These are phyloP conservation scores for Heteromurus nitidus DNA, from an alignment of 2,888 invertebrate species.

Conservation along the genomic window DNA sequence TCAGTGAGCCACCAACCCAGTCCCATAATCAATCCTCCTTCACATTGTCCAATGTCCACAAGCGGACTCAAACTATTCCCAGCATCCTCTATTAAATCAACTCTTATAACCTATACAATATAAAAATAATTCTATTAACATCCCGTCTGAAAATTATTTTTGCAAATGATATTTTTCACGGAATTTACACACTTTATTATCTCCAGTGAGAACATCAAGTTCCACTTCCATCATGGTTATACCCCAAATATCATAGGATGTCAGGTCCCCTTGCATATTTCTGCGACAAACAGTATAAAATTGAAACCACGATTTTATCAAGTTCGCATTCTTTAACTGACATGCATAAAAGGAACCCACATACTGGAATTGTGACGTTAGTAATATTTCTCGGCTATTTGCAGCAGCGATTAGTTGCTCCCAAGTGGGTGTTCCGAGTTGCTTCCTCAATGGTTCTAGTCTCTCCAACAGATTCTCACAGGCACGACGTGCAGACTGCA, in stretches of 20 bases:
- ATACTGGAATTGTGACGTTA: slow-evolving; percentile 25
- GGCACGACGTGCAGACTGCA: slow-evolving; percentile 74
- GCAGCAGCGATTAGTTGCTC: slow-evolving; percentile 70
- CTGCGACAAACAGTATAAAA: background rate
- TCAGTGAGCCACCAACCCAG: slow-evolving; percentile 76
- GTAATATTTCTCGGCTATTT: slow-evolving; percentile 17
- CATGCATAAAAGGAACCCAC: background rate
- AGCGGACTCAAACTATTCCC: slow-evolving; percentile 74
- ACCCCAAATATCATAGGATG: slow-evolving; percentile 75
- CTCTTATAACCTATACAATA: slow-evolving; percentile 49
- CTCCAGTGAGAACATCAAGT: slow-evolving; percentile 86
- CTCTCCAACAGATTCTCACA: slow-evolving; percentile 74
- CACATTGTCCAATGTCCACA: slow-evolving; percentile 76
- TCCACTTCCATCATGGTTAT: slow-evolving; percentile 77
- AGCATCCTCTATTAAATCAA: slow-evolving; percentile 73
- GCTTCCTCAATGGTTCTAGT: slow-evolving; percentile 74
- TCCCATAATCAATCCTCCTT: slow-evolving; percentile 77
- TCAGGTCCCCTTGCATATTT: slow-evolving; percentile 53
- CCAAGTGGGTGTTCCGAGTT: slow-evolving; percentile 75
- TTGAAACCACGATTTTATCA: background rate
- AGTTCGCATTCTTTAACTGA: background rate
- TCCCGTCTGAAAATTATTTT: background rate
- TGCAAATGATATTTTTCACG: too few relatives aligned
- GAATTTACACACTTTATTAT: slow-evolving; percentile 79
- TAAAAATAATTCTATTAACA: slow-evolving; percentile 3